A percentile compares a stretch with the other conserved stretches of the same genome.
Conservation (phyloP, 2,797 vertebrate species). For the Epinephelus coioides region DNA sequence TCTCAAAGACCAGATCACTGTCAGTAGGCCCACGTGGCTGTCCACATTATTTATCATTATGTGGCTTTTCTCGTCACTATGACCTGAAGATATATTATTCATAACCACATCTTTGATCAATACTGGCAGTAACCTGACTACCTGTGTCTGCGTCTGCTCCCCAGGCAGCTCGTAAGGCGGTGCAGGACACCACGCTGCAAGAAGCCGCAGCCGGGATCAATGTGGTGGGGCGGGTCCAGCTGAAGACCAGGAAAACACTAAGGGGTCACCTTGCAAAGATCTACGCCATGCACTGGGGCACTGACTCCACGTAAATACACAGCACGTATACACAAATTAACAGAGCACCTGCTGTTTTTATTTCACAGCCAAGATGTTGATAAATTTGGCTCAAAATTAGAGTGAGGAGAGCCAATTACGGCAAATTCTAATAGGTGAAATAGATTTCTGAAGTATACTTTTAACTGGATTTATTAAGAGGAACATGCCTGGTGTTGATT, state of each 20-base stretch:
- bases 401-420: background rate
- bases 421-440: conserved; percentile 28
- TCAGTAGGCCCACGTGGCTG: conserved; percentile 80
- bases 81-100: conserved; percentile 3
- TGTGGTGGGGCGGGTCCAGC: conserved; percentile 91
- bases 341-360: conserved; percentile 8
- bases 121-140: background rate
- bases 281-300: conserved; percentile 98
- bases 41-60: background rate
- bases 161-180: conserved; percentile 93
- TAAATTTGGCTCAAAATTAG: background rate
- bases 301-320: conserved; percentile 91
- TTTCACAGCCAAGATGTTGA: background rate
- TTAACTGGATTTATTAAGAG: conserved; percentile 33
- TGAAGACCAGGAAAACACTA: conserved; percentile 95
- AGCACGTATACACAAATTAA: conserved; percentile 19
- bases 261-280: conserved; percentile 98
- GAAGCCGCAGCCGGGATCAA: conserved; percentile 87
- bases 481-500: background rate
- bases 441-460: conserved; percentile 30
- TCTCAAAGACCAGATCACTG: conserved; percentile 97
- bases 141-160: conserved; percentile 29
- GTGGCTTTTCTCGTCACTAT: background rate
- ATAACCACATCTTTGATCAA: background rate
- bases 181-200: conserved; percentile 92